These are phyloP conservation scores for Drosophila asahinai DNA, from an alignment of 1,140 invertebrate genomes.

Conservation along the genomic window DNA sequence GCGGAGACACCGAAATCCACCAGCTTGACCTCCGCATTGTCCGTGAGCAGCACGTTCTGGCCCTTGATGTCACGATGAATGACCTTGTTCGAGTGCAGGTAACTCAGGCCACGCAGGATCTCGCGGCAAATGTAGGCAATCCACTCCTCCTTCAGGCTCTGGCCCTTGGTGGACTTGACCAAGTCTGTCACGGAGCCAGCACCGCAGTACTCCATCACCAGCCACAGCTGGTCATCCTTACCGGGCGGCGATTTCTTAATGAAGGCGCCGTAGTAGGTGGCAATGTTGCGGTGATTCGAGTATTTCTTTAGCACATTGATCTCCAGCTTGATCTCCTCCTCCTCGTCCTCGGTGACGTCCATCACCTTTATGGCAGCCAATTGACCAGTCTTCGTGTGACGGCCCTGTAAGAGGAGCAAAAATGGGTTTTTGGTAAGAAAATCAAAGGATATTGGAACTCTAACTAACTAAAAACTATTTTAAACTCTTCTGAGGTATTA, in stretches of 20 bases:
- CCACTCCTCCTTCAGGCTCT: slow-evolving; percentile 99
- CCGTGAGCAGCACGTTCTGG: slow-evolving; percentile 99
- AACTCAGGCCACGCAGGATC: slow-evolving; percentile 97
- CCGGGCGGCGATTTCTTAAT: slow-evolving; percentile 99
- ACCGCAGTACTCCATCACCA: slow-evolving; percentile 99
- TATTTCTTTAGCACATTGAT: slow-evolving; percentile 99
- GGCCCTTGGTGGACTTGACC: slow-evolving; percentile 99
- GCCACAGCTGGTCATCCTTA: slow-evolving; percentile 99
- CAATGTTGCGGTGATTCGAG: slow-evolving; percentile 99
- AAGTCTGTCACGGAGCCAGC: slow-evolving; percentile 99
- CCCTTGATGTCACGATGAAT: slow-evolving; percentile 99
- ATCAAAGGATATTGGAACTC: no score
- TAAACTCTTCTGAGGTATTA: no score
- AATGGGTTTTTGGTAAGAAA: not conserved
- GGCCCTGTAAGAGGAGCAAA: slow-evolving; percentile 88
- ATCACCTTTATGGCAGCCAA: slow-evolving; percentile 99
- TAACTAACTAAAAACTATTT: no score
- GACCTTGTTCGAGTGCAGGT: slow-evolving; percentile 99
- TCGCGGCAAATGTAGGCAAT: slow-evolving; percentile 99
- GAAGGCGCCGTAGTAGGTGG: slow-evolving; percentile 99
- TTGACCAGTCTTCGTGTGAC: slow-evolving; percentile 99
- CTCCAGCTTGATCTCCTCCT: slow-evolving; percentile 99
- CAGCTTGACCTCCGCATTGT: slow-evolving; percentile 99
- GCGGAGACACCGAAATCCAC: slow-evolving; percentile 99
- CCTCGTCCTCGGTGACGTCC: slow-evolving; percentile 99